Conservation (phyloP, 2,888 invertebrate genomes). For the Leptinotarsa peninsularis region DNA sequence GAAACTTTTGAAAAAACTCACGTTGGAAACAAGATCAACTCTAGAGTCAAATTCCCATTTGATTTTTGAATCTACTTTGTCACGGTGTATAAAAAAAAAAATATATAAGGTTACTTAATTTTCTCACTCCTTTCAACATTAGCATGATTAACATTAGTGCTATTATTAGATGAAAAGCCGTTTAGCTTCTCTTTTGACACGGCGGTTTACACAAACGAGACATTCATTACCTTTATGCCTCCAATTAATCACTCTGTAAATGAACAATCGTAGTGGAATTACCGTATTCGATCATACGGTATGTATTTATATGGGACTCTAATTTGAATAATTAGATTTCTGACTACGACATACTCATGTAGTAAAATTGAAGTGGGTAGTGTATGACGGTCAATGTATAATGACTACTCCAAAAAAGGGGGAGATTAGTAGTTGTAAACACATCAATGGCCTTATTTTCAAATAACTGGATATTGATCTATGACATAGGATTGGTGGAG, state of each 20-base stretch:
- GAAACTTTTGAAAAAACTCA: too few relatives aligned
- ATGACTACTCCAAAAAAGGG: background rate
- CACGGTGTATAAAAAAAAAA: too few relatives aligned
- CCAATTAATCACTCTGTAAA: conserved; percentile 31
- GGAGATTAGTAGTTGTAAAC: background rate
- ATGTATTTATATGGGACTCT: conserved; percentile 18
- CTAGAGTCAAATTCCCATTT: too few relatives aligned
- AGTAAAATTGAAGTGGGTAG: background rate
- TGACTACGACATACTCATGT: background rate
- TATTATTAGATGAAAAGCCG: conserved; percentile 13
- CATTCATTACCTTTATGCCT: conserved; percentile 35
- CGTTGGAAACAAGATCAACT: too few relatives aligned
- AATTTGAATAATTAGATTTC: conserved; percentile 9
- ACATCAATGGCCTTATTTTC: background rate
- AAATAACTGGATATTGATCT: background rate
- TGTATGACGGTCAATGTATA: background rate
- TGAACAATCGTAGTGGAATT: conserved; percentile 20
- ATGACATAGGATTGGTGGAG: too few relatives aligned
- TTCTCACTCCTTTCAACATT: background rate
- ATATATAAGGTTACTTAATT: background rate
- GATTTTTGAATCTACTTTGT: too few relatives aligned
- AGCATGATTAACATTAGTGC: conserved; percentile 3
- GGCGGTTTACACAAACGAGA: conserved; percentile 33
- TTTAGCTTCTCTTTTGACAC: conserved; percentile 27
- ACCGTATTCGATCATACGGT: background rate